Evolutionary conservation across 2,113 vertebrate species (phyloP).

Genomic region (Crotalus horridus): DNA sequence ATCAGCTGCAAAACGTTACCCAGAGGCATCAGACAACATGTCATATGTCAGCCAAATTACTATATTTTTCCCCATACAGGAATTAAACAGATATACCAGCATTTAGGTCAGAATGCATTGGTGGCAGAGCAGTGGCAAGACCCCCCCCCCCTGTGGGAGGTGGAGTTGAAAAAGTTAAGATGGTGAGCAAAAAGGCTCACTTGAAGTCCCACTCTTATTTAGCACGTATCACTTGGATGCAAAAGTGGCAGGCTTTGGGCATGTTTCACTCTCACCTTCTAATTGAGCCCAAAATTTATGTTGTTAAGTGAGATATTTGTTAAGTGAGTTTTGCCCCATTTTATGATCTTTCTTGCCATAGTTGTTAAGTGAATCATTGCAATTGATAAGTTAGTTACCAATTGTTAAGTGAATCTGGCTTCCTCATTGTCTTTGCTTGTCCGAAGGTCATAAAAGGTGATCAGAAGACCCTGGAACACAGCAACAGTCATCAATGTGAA

Average conservation of each 20-base stretch:
- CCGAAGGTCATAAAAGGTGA: neutral
- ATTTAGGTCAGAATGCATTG: neutral
- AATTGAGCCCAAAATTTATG: neutral
- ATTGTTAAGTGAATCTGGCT: too few species aligned
- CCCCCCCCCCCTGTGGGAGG: neutral
- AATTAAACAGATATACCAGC: neutral
- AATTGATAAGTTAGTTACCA: neutral
- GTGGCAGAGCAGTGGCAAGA: neutral
- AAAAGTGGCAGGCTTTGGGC: neutral
- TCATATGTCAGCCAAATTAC: neutral
- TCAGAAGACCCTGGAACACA: neutral
- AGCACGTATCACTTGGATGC: neutral
- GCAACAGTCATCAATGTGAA: neutral
- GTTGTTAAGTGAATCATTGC: neutral
- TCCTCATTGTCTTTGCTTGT: neutral
- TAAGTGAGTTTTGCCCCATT: neutral
- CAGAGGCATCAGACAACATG: neutral
- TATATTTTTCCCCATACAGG: neutral
- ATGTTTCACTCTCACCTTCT: neutral
- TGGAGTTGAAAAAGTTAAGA: neutral
- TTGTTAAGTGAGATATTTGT: neutral
- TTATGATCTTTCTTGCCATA: neutral
- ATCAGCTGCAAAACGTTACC: neutral
- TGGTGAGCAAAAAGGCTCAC: neutral
- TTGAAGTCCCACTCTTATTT: neutral